phyloP scores from a whole-genome alignment of 2,888 invertebrate species.

The Microctonus brassicae region DNA sequence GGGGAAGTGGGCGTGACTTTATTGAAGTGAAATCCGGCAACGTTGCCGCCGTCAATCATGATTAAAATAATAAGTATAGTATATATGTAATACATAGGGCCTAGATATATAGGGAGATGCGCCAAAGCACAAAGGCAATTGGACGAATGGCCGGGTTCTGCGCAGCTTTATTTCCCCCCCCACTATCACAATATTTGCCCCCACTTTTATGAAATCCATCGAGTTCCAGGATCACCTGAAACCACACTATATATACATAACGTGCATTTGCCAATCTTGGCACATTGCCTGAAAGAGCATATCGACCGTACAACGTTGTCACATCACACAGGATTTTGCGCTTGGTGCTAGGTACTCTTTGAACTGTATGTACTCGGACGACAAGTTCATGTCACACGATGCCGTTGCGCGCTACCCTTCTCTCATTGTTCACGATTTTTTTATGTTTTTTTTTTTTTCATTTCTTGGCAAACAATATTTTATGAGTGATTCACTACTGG shows the following conservation, averaged over 20 bases:
- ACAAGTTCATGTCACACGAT: slow-evolving; percentile 55
- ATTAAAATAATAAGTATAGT: slow-evolving; percentile 69
- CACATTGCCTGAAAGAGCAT: slow-evolving; percentile 70
- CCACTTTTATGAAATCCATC: slow-evolving; percentile 52
- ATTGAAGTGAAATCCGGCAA: slow-evolving; percentile 58
- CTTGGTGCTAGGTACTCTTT: slow-evolving; percentile 51
- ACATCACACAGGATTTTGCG: slow-evolving; percentile 60
- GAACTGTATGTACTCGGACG: slow-evolving; percentile 43
- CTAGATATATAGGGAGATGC: slow-evolving; percentile 56
- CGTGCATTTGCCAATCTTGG: slow-evolving; percentile 68
- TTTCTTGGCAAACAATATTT: neutral
- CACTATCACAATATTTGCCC: slow-evolving; percentile 42
- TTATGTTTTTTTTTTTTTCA: neutral
- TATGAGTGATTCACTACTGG: neutral
- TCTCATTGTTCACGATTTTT: neutral
- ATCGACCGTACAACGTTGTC: slow-evolving; percentile 70
- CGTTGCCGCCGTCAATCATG: slow-evolving; percentile 66
- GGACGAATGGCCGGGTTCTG: slow-evolving; percentile 57
- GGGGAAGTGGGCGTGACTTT: slow-evolving; percentile 62
- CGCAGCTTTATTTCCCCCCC: slow-evolving; percentile 64
- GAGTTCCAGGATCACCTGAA: slow-evolving; percentile 61
- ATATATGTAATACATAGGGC: slow-evolving; percentile 54
- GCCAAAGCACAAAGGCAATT: slow-evolving; percentile 52
- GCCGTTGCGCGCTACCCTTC: slow-evolving; percentile 38
- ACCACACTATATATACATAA: slow-evolving; percentile 58